phyloP scores from a whole-genome alignment of 2,797 vertebrate genomes.

The Schizopygopsis malacanthus region DNA sequence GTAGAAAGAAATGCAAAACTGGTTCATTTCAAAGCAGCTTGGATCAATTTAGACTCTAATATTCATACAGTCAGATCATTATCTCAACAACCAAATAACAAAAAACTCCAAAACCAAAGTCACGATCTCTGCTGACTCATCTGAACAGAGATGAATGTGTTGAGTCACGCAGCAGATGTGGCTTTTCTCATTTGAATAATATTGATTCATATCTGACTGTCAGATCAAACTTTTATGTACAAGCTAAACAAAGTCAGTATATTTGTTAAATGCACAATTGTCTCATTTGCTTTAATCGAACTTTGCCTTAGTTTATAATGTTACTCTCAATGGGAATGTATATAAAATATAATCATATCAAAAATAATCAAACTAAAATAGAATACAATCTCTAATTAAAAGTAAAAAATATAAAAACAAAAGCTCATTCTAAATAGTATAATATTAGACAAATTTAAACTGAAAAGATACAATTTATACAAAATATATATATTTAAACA shows the following conservation, averaged over 20 bases:
- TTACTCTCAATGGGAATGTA: neutral
- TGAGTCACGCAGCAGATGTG: slow-evolving; percentile 25
- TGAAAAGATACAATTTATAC: neutral
- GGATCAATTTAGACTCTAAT: slow-evolving; percentile 26
- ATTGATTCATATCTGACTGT: slow-evolving; percentile 17
- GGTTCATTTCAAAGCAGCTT: neutral
- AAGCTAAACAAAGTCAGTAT: neutral
- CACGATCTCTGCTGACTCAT: slow-evolving; percentile 20
- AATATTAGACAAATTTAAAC: neutral
- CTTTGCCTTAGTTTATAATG: neutral
- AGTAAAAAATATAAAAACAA: no score
- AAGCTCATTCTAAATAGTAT: no score
- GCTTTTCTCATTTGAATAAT: slow-evolving; percentile 25
- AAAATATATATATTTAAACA: neutral
- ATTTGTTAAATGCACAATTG: neutral
- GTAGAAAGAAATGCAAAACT: neutral
- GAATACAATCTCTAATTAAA: no score
- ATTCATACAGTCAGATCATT: slow-evolving; percentile 27
- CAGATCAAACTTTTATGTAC: slow-evolving; percentile 17
- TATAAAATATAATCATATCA: neutral
- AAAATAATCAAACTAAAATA: neutral
- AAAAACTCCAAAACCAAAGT: neutral
- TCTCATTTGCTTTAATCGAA: neutral
- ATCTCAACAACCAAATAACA: neutral
- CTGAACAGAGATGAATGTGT: neutral